Conservation (phyloP, 2,888 invertebrate species). For the Isotomurus palustris region DNA sequence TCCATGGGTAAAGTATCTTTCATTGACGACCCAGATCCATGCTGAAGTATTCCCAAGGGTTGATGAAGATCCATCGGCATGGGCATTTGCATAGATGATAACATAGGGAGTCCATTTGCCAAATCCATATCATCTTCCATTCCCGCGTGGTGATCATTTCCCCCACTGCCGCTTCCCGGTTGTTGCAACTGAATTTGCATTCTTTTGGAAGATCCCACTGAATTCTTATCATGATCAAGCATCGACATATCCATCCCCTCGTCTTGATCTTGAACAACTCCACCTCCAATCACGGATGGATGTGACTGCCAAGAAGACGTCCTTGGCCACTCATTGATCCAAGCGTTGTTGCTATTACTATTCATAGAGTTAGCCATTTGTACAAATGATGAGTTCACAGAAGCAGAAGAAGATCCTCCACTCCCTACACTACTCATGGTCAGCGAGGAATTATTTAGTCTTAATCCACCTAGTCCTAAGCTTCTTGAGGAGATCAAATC, state of each 20-base stretch:
- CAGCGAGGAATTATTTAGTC: neutral
- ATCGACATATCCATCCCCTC: slow-evolving; percentile 45
- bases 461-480: too few relatives aligned
- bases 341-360: slow-evolving; percentile 24
- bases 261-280: slow-evolving; percentile 36
- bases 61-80: slow-evolving; percentile 44
- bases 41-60: slow-evolving; percentile 27
- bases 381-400: neutral
- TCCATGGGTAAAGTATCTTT: slow-evolving; percentile 29
- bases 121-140: slow-evolving; percentile 40
- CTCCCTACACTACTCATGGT: too few relatives aligned
- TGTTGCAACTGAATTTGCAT: slow-evolving; percentile 9
- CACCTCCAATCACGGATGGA: slow-evolving; percentile 15
- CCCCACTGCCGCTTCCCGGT: neutral
- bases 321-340: slow-evolving; percentile 30
- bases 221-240: slow-evolving; percentile 33
- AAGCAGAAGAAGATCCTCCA: neutral
- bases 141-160: slow-evolving; percentile 16
- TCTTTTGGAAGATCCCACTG: slow-evolving; percentile 1
- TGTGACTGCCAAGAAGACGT: slow-evolving; percentile 10
- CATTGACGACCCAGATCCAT: neutral
- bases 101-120: slow-evolving; percentile 32
- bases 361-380: slow-evolving; percentile 11
- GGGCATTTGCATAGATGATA: slow-evolving; percentile 33
- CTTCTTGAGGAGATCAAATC: slow-evolving; percentile 8